Evolutionary conservation across 2,888 invertebrate genomes (phyloP), one percentile per base, ranked within the genome.

Genomic region (Mesoligia furuncula): DNA sequence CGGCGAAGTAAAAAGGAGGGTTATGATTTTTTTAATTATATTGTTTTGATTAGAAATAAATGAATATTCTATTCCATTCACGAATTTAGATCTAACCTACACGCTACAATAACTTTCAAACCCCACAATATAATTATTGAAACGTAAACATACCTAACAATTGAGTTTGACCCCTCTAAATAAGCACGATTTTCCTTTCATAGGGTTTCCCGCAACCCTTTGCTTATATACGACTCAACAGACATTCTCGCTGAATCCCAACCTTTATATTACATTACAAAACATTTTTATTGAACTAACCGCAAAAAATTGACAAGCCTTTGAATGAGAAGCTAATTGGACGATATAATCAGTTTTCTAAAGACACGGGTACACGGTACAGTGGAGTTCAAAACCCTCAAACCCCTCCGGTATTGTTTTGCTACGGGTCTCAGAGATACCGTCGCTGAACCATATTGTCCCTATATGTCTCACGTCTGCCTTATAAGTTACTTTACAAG

Each of bases 111-210:
- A 57, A 77, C 13, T 70, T 61, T 54, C 15, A 48, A 80, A 67
- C 48, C 31, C 24, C 51, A 67, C 42, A 70, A 51, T 77, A 82
- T 77, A 82, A 71, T 64, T 36, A 77, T 42, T 82, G 77, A 82
- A 71, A 77, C 54, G 61, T 82, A 66, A 70, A 71, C 36, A 36
- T 36, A 67, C 70, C 54, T 39, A 80, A 71, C 66, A 81, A 67
- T 78, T 62, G 51, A 77, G 67, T 67, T 61, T 67, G 83, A 78
- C 67, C 67, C 61, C 27, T 83, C 61, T 62, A 78, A 83, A 81
- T 83, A 68, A 81, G 67, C 67, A 4, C 62, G 68, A 81, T 81
- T 71, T 83, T 78, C 83, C 79, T 72, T 80, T 81, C 24, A 54
- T 51, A 67, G 62, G 57, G 57, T 59, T 83, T 64, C 36, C 62